Evolutionary conservation across 2,888 invertebrate genomes (phyloP).

Genomic region (Andrena hattorfiana): DNA sequence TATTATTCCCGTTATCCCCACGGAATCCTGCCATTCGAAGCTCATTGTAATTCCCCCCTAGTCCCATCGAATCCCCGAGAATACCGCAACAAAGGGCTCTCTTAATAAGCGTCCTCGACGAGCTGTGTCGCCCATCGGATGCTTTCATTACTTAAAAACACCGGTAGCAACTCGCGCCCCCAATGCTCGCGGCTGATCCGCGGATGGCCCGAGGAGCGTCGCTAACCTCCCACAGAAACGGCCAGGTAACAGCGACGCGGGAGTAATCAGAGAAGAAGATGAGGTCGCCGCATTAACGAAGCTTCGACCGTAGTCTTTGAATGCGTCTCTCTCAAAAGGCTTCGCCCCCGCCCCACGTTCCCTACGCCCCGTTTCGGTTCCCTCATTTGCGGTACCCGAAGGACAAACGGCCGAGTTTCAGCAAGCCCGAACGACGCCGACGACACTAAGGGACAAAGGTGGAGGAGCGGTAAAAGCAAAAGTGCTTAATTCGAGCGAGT

Average conservation of each 20-base stretch:
- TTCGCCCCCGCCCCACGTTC: neutral
- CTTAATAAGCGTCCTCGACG: conserved; percentile 33
- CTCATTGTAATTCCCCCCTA: conserved; percentile 3
- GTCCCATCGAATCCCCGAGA: conserved; percentile 25
- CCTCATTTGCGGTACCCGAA: conserved; percentile 18
- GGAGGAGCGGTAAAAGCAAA: conserved; percentile 40
- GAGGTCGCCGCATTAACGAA: conserved; percentile 32
- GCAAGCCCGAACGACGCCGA: neutral
- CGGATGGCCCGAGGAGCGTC: neutral
- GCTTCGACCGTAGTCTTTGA: conserved; percentile 36
- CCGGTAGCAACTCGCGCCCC: neutral
- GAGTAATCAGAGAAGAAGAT: conserved; percentile 41
- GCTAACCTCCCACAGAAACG: neutral
- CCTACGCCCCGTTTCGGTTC: neutral
- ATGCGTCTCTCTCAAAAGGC: conserved; percentile 15
- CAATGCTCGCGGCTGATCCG: conserved; percentile 12
- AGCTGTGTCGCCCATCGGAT: no score
- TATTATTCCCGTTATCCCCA: no score
- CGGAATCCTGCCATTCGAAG: conserved; percentile 4
- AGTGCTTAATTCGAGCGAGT: conserved; percentile 69
- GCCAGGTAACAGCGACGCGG: neutral
- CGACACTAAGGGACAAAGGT: conserved; percentile 53
- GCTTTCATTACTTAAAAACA: conserved; percentile 50
- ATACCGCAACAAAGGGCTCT: conserved; percentile 14
- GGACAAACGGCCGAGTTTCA: conserved; percentile 27